Evolutionary conservation across 1,140 invertebrate genomes (phyloP).

Genomic region (Carcinoscorpius rotundicauda): DNA sequence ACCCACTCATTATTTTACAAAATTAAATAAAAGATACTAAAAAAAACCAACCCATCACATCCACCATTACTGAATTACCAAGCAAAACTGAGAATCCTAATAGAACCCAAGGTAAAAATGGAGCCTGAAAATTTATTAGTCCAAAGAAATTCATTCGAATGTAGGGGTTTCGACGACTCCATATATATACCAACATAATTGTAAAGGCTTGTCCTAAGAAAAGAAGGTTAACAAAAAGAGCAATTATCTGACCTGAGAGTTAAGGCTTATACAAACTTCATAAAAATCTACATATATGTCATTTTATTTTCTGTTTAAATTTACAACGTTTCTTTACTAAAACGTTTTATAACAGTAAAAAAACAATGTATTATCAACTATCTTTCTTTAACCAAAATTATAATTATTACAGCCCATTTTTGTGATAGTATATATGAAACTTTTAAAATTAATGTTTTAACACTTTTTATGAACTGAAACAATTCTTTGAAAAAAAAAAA

Average conservation of each 20-base stretch:
- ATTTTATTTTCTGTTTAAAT: constrained; percentile 4
- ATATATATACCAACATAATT: constrained; percentile 98
- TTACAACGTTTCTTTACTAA: not conserved
- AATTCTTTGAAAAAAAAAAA: not conserved
- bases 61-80: constrained; percentile 94
- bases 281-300: not conserved
- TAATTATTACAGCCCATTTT: too few species aligned
- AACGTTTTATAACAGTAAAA: too few species aligned
- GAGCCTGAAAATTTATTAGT: constrained; percentile 93
- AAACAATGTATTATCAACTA: too few species aligned
- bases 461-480: too few species aligned
- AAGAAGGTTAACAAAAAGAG: constrained; percentile 91
- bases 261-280: constrained; percentile 5
- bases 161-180: constrained; percentile 92
- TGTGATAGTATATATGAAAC: too few species aligned
- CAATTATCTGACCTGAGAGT: constrained; percentile 54
- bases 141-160: constrained; percentile 99
- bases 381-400: too few species aligned
- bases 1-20: too few species aligned
- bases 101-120: constrained; percentile 96
- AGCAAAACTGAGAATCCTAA: constrained; percentile 90
- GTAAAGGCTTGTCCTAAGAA: constrained; percentile 99
- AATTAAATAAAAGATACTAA: too few species aligned
- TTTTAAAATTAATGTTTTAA: too few species aligned
- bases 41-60: constrained; percentile 33